Base-by-base conservation (phyloP, 2,888 invertebrate genomes). In the Strigamia transsilvanica region DNA sequence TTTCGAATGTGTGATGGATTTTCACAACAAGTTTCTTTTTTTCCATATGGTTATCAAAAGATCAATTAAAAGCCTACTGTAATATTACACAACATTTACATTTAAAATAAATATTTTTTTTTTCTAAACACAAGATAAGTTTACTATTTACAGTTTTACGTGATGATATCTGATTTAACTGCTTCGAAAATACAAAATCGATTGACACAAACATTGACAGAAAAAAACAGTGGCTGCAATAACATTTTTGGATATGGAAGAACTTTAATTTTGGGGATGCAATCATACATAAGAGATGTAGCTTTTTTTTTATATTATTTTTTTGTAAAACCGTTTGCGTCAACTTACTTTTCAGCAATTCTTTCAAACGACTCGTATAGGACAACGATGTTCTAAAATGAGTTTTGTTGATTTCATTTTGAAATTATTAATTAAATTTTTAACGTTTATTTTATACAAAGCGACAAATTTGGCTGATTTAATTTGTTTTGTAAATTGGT, bases 121-220 rank as follows among this genome's bases (percentile, higher is more conserved):
- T 38, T 38, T 38, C 38, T 38, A 18, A n/a, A 18, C 56, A 56
- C 56, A 56, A 56, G 56, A 56, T 56, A 56, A 56, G 56, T 56
- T 56, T 56, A 38, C 38, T 21, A 56, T 21, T 56, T 9, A 56
- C 56, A 56, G n/a, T 4, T 13, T 15, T 46, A 46, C 13, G 6
- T n/a, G 56, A 56, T 56, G 56, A 56, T 56, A 56, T 56, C 56
- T 56, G 73, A 32, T 12, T n/a, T 73, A 32, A 73, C 13, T 73
- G 66, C 73, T 27, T 27, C 73, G 56, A 56, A 56, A 73, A 73
- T 32, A 73, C 73, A 73, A 73, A 56, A 73, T 73, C 73, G 73
- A 73, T 73, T 18, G n/a, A 56, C 73, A 32, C n/a, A 15, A 32
- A 73, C 27, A 32, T 7, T 12, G 32, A 73, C 32, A 61, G 23